These are phyloP conservation scores for Montipora sp. DNA, from an alignment of 64 coral and sea anemone species.

Conservation along the genomic window DNA sequence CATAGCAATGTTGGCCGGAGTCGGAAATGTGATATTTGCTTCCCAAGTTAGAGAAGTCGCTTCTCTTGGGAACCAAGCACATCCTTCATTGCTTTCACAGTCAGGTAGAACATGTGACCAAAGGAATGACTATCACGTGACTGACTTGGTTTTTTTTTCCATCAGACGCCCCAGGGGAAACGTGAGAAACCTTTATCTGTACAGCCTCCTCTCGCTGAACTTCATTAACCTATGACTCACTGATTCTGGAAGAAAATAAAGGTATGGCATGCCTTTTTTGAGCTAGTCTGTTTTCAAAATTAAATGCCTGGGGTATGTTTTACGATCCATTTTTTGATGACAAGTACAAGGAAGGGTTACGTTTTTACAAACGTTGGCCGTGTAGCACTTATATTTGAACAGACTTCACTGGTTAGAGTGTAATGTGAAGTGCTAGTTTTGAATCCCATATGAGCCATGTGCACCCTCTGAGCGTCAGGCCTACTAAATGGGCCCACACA, in stretches of 20 bases:
- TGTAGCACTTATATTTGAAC: too few species aligned
- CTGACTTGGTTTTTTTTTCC: neutral
- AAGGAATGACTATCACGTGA: conserved; percentile 45
- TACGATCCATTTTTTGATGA: neutral
- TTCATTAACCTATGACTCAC: neutral
- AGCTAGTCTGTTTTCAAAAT: conserved; percentile 6
- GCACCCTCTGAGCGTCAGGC: too few species aligned
- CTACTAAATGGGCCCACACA: too few species aligned
- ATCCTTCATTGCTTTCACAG: conserved; percentile 30
- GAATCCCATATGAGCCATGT: too few species aligned
- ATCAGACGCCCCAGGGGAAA: conserved; percentile 50
- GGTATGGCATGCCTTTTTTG: neutral
- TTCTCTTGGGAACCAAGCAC: neutral
- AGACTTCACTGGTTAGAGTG: too few species aligned
- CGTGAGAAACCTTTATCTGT: conserved; percentile 58
- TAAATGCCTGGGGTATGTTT: neutral
- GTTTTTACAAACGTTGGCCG: too few species aligned
- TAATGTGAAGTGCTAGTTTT: too few species aligned
- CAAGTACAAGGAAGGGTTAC: too few species aligned
- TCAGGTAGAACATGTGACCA: conserved; percentile 50
- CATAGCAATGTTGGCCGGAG: neutral
- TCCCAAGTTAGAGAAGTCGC: conserved; percentile 46
- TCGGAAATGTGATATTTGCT: conserved; percentile 31
- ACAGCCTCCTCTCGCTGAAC: neutral
- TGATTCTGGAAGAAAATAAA: neutral